phyloP scores from a whole-genome alignment of 2,888 invertebrate species.

The Horisme vitalbata region DNA sequence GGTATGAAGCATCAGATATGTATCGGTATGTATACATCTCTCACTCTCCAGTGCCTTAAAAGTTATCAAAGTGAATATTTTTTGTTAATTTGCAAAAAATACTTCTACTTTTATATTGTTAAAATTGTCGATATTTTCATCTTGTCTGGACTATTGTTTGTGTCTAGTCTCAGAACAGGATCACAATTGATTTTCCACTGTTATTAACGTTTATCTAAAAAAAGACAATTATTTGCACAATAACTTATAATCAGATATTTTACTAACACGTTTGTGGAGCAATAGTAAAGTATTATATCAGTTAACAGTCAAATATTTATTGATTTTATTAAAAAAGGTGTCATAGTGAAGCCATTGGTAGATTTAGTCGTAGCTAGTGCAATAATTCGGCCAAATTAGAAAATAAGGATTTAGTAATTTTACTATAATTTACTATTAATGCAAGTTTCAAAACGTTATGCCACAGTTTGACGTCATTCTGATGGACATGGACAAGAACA shows the following conservation, averaged over 20 bases:
- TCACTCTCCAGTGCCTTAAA: too few relatives aligned
- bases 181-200: too few relatives aligned
- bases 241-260: not conserved
- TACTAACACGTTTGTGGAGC: not conserved
- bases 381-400: conserved; percentile 66
- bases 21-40: too few relatives aligned
- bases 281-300: not conserved
- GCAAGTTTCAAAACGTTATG: conserved; percentile 29
- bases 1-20: too few relatives aligned
- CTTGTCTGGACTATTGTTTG: conserved; percentile 11
- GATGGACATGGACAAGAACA: conserved; percentile 12
- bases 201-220: too few relatives aligned
- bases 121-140: not conserved
- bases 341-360: conserved; percentile 35
- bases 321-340: conserved; percentile 18
- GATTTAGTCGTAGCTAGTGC: conserved; percentile 49
- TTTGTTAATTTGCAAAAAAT: conserved; percentile 15
- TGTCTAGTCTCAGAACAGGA: conserved; percentile 12
- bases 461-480: conserved; percentile 53
- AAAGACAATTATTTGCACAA: conserved; percentile 1
- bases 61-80: conserved; percentile 15
- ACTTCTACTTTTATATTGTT: conserved; percentile 3
- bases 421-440: conserved; percentile 2
- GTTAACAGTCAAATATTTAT: not conserved
- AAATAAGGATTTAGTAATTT: conserved; percentile 27